Evolutionary conservation across 2,113 vertebrate species (phyloP).

Genomic region (Pelobates fuscus): DNA sequence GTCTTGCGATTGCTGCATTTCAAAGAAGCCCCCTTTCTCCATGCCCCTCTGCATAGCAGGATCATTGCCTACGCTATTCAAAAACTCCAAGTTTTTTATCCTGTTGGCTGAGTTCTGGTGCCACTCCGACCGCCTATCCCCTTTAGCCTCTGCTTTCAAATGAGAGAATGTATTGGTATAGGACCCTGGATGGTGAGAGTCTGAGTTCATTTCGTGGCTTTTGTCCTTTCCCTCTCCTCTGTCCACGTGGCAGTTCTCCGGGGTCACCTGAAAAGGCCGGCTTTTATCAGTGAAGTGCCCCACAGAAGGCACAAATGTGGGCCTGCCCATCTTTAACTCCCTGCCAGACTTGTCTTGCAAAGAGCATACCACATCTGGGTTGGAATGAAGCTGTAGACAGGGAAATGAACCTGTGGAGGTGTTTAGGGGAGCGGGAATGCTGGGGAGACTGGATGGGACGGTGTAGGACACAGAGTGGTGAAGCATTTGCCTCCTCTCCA

Average conservation of each 20-base stretch:
- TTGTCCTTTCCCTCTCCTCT: slow-evolving; percentile 78
- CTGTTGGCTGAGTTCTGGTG: slow-evolving; percentile 72
- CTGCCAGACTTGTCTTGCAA: slow-evolving; percentile 80
- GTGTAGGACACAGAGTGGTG: slow-evolving; percentile 87
- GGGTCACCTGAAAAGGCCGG: slow-evolving; percentile 80
- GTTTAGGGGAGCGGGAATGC: slow-evolving; percentile 74
- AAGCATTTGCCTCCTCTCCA: slow-evolving; percentile 85
- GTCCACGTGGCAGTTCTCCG: slow-evolving; percentile 76
- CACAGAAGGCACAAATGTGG: slow-evolving; percentile 88
- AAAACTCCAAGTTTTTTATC: slow-evolving; percentile 84
- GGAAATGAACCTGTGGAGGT: slow-evolving; percentile 81
- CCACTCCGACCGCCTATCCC: slow-evolving; percentile 82
- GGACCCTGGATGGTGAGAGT: slow-evolving; percentile 49
- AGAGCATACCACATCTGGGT: slow-evolving; percentile 86
- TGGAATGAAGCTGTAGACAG: slow-evolving; percentile 86
- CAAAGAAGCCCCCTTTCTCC: slow-evolving; percentile 75
- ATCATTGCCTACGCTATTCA: slow-evolving; percentile 75
- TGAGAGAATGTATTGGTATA: slow-evolving; percentile 63
- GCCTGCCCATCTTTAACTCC: slow-evolving; percentile 83
- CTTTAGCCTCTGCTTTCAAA: slow-evolving; percentile 78
- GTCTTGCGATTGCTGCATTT: slow-evolving; percentile 80
- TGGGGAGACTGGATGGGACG: slow-evolving; percentile 76
- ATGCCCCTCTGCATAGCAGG: slow-evolving; percentile 72
- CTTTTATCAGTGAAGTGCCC: slow-evolving; percentile 82
- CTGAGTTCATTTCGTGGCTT: slow-evolving; percentile 63